A percentile compares a stretch with the other conserved stretches of the same genome.
Conservation (phyloP, 2,797 vertebrate genomes). For the Buphagus erythrorhynchus region DNA sequence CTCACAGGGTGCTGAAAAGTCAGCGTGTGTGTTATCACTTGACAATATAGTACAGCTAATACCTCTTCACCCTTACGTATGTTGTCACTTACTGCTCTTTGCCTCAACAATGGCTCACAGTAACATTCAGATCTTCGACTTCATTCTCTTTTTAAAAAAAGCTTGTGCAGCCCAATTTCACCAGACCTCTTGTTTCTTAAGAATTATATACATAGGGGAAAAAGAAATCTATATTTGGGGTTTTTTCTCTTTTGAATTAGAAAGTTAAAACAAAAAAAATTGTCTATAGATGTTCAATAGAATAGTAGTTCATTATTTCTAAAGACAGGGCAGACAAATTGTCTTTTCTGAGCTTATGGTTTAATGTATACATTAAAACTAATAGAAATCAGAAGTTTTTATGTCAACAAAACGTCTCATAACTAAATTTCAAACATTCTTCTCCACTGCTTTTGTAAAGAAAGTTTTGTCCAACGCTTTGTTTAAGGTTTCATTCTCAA, state of each 20-base stretch:
- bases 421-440: not conserved
- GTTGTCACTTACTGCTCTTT: not conserved
- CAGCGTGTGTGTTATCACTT: slow-evolving; percentile 56
- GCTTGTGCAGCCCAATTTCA: not conserved
- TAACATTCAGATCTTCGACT: not conserved
- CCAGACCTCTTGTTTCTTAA: not conserved
- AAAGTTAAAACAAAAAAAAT: not conserved
- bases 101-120: slow-evolving; percentile 12
- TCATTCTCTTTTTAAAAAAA: not conserved
- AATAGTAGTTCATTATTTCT: not conserved
- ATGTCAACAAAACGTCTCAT: not conserved
- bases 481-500: not conserved
- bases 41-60: slow-evolving; percentile 39
- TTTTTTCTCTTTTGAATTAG: not conserved
- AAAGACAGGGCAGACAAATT: not conserved
- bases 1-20: slow-evolving; percentile 53
- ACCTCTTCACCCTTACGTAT: not conserved
- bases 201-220: not conserved
- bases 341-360: not conserved
- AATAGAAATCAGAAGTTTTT: not conserved
- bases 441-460: not conserved
- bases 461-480: not conserved
- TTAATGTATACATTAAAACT: not conserved
- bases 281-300: not conserved
- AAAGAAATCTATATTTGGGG: not conserved